Conservation (phyloP, 2,888 invertebrate genomes). For the Mactromeris polynyma region DNA sequence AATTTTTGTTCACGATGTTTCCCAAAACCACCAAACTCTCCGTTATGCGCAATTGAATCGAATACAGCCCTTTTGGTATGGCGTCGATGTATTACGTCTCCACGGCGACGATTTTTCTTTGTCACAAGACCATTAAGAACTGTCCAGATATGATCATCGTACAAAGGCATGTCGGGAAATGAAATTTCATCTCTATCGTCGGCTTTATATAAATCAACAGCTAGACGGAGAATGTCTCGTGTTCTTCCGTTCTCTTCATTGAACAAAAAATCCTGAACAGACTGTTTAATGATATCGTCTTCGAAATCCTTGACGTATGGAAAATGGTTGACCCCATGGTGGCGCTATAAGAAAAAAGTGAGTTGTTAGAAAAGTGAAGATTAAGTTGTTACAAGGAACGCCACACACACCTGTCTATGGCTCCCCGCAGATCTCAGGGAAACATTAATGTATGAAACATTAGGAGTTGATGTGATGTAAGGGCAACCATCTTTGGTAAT, state of each 20-base stretch:
- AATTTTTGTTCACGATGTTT: constrained; percentile 24
- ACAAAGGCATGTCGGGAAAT: neutral
- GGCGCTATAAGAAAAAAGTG: neutral
- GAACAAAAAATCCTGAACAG: neutral
- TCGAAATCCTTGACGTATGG: neutral
- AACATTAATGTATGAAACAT: too few relatives aligned
- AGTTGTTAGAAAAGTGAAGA: too few relatives aligned
- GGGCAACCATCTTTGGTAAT: too few relatives aligned
- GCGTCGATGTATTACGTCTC: constrained; percentile 1
- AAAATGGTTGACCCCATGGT: neutral
- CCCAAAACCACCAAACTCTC: constrained; percentile 25
- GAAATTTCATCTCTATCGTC: neutral
- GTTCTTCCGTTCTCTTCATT: neutral
- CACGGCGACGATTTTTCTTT: neutral
- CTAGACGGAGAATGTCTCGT: neutral
- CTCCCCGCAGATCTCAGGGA: too few relatives aligned
- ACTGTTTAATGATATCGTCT: neutral
- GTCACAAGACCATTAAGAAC: neutral
- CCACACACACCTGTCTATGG: too few relatives aligned
- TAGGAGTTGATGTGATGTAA: too few relatives aligned
- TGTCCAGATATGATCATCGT: neutral
- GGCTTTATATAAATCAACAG: neutral
- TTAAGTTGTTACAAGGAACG: too few relatives aligned
- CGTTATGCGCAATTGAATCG: constrained; percentile 47
- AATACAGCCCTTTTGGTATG: constrained; percentile 41